These are phyloP conservation scores for Hymenopus coronatus DNA, from an alignment of 2,888 invertebrate genomes.

Conservation along the genomic window DNA sequence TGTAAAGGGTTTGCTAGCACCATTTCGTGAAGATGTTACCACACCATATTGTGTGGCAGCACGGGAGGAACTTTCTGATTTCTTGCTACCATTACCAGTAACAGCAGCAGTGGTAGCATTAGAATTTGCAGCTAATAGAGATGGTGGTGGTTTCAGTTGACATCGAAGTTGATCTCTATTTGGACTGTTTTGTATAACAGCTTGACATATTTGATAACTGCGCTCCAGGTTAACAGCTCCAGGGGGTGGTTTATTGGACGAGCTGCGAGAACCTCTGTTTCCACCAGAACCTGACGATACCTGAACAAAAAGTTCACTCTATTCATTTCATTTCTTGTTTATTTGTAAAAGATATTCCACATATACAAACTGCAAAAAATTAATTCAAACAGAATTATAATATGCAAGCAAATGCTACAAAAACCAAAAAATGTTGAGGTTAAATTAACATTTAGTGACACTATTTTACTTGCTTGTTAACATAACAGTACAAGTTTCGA, in stretches of 20 bases:
- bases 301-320: neutral
- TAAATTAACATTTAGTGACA: too few relatives aligned
- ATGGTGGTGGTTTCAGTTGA: constrained; percentile 82
- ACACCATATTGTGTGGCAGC: constrained; percentile 47
- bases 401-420: too few relatives aligned
- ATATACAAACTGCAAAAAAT: too few relatives aligned
- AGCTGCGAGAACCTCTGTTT: constrained; percentile 31
- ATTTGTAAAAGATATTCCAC: too few relatives aligned
- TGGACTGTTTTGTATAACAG: constrained; percentile 86
- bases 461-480: too few relatives aligned
- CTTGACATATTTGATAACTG: constrained; percentile 87
- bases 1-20: constrained; percentile 42
- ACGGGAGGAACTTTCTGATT: constrained; percentile 44
- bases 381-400: too few relatives aligned
- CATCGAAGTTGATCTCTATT: constrained; percentile 83
- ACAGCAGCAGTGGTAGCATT: constrained; percentile 33
- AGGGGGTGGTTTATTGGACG: constrained; percentile 74
- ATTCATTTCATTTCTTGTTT: too few relatives aligned
- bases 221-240: constrained; percentile 90
- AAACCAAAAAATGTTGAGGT: too few relatives aligned
- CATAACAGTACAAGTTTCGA: too few relatives aligned
- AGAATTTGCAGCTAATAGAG: constrained; percentile 57
- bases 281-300: constrained; percentile 17
- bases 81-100: constrained; percentile 43
- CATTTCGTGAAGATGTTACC: constrained; percentile 45